Base-by-base conservation (phyloP, 2,113 vertebrate species). In the Gadus chalcogrammus region DNA sequence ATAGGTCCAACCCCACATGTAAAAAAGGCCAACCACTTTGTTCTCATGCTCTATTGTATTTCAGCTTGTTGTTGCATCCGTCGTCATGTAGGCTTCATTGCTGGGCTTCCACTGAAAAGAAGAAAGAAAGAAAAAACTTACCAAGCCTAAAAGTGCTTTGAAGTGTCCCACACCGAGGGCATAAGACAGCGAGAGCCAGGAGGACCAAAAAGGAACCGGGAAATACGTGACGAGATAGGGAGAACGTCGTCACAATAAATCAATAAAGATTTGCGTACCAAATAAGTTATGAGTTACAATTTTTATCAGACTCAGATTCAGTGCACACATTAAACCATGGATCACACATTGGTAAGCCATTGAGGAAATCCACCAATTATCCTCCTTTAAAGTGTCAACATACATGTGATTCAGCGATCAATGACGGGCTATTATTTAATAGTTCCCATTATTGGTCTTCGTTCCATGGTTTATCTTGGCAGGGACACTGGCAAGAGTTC, bases 11-110 rank as follows among this genome's bases (percentile, higher is more conserved):
- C 59, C 38, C n/a, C 64, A n/a, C 17, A 20, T 38, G 52, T 35
- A 48, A 58, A 42, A 56, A n/a, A 35, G 35, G 18, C 5, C 11
- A 76, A 79, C 69, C 66, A 82, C 85, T 84, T 87, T 89, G 84
- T 80, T 88, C 74, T 53, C 61, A 20, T 63, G 60, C 53, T 67
- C 85, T 66, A 82, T 89, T 88, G 84, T 84, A 83, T 84, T 64
- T 77, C 27, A 77, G 60, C 38, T 38, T 72, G 66, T 70, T 35
- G 65, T 27, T 85, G 62, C 86, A 84, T 84, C 81, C 85, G 42
- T 13, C 82, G 77, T 80, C 81, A 75, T 80, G 70, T 75, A 69
- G 69, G 79, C 24, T 75, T 67, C 63, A 64, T 75, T 16, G 12
- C 24, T 9, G 18, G 27, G 42, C 80, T 72, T 75, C 38, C 73